phyloP scores from a whole-genome alignment of 2,888 invertebrate genomes.

The Caradrina clavipalpis region DNA sequence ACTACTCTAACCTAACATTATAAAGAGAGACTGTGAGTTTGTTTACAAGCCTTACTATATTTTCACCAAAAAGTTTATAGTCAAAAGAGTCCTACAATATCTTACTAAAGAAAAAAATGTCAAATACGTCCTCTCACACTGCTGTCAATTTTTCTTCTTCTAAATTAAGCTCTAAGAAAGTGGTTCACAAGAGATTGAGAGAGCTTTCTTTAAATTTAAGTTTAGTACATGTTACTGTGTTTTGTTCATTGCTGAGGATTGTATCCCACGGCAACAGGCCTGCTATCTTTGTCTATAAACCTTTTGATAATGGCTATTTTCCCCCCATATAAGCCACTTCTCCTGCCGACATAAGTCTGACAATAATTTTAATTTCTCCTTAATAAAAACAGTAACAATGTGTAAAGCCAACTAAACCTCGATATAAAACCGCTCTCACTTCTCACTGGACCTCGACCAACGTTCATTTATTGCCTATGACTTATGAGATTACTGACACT shows the following conservation, averaged over 20 bases:
- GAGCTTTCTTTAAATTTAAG: conserved; percentile 39
- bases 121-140: conserved; percentile 45
- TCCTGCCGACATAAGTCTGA: conserved; percentile 5
- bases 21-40: conserved; percentile 39
- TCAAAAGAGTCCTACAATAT: conserved; percentile 21
- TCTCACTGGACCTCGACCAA: conserved; percentile 72
- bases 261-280: conserved; percentile 21
- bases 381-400: conserved; percentile 48
- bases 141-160: conserved; percentile 49
- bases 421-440: conserved; percentile 67
- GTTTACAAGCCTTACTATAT: conserved; percentile 25
- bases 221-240: conserved; percentile 17
- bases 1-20: conserved; percentile 53
- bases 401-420: conserved; percentile 65
- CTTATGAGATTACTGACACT: conserved; percentile 70
- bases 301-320: background rate
- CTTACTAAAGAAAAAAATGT: conserved; percentile 18
- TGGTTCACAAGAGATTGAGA: conserved; percentile 42
- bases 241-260: conserved; percentile 37
- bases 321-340: conserved; percentile 15
- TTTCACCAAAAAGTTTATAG: conserved; percentile 23
- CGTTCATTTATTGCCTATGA: conserved; percentile 67
- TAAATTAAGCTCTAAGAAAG: conserved; percentile 49
- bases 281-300: conserved; percentile 24
- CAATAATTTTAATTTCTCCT: conserved; percentile 32